Evolutionary conservation across 1,140 invertebrate genomes (phyloP), one percentile per base, ranked within the genome.

Genomic region (Philotrypesis tridentata): DNA sequence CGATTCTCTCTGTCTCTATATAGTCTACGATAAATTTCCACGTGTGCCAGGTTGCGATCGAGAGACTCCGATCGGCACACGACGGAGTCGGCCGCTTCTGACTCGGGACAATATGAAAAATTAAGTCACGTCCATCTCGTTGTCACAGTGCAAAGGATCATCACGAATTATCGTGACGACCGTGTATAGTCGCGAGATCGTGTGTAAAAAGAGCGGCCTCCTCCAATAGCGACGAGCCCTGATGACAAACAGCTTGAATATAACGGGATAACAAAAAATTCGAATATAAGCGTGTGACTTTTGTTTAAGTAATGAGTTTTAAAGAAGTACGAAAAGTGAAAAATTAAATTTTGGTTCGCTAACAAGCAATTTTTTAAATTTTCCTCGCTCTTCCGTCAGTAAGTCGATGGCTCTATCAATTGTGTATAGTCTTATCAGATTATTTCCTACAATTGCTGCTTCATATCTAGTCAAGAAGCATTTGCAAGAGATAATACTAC

Each of bases 161-260:
- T 61, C 48, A 74, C 72, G 72, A 74, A 60, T 61, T 74, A 74
- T 74, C 48, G 48, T 74, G 72, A 74, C 70, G n/a, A 25, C 37
- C 11, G n/a, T n/a, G 33, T 17, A 17, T 0, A 14, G 12, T 43
- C 40, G 48, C 48, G 48, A n/a, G n/a, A 48, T 55, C 21, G 48
- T 55, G 48, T 55, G n/a, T n/a, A n/a, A n/a, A 55, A 55, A 55
- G 7, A 55, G 48, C 48, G 48, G 17, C 6, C 48, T 55, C 48
- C n/a, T 55, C n/a, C 48, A 55, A 55, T 55, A 17, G 48, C 17
- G n/a, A 43, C 11, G 17, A n/a, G 48, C 48, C 48, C n/a, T n/a
- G n/a, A n/a, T n/a, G 48, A 55, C 48, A 55, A 9, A 37, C 40
- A n/a, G 17, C 21, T 55, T 55, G 33, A 27, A 48, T 55, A 55